These are phyloP conservation scores for Zingel zingel DNA, from an alignment of 2,113 vertebrate species.

Conservation along the genomic window DNA sequence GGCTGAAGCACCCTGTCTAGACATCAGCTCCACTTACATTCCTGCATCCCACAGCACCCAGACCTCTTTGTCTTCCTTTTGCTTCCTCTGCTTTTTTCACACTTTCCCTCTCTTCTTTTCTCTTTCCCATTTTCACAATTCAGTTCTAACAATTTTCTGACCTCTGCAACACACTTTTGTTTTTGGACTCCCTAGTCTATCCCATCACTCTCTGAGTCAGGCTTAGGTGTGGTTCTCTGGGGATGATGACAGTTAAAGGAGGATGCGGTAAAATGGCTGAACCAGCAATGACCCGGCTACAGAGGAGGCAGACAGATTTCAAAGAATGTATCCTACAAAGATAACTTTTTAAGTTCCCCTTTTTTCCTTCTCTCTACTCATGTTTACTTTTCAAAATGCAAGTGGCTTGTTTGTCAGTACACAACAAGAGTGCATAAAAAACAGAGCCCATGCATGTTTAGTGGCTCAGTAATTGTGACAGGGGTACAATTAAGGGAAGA, in stretches of 20 bases:
- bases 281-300: conserved; percentile 37
- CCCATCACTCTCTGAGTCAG: conserved; percentile 32
- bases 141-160: conserved; percentile 33
- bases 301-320: conserved; percentile 37
- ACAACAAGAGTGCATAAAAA: conserved; percentile 22
- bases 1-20: conserved; percentile 72
- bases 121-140: conserved; percentile 9
- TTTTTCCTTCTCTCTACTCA: conserved; percentile 10
- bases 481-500: conserved; percentile 61
- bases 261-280: conserved; percentile 47
- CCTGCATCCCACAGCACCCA: conserved; percentile 23
- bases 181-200: conserved; percentile 23
- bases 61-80: conserved; percentile 13
- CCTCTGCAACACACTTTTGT: conserved; percentile 25
- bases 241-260: conserved; percentile 34
- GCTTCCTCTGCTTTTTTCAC: conserved; percentile 19
- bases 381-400: conserved; percentile 15
- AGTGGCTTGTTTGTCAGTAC: conserved; percentile 15
- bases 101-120: conserved; percentile 9
- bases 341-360: conserved; percentile 42
- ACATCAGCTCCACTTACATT: conserved; percentile 57
- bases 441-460: conserved; percentile 45
- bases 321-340: conserved; percentile 54
- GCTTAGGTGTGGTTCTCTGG: conserved; percentile 36
- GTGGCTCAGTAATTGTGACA: conserved; percentile 61